A percentile compares a stretch with the other conserved stretches of the same genome.
phyloP scores from a whole-genome alignment of 2,797 vertebrate species.

The Rachycentron canadum region DNA sequence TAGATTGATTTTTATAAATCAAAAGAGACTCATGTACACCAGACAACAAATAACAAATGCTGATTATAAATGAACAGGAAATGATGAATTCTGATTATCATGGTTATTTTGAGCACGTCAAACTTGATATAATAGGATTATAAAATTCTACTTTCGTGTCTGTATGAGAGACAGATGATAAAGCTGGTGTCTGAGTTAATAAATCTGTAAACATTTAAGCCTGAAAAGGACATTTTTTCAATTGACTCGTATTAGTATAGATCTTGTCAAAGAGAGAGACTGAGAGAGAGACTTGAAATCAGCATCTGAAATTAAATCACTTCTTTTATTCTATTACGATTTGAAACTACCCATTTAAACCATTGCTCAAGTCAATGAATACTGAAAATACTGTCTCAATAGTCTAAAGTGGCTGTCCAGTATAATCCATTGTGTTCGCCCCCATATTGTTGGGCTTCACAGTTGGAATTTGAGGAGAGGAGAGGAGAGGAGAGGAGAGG shows the following conservation, averaged over 20 bases:
- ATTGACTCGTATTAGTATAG: neutral
- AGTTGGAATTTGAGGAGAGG: slow-evolving; percentile 53
- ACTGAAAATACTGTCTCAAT: slow-evolving; percentile 47
- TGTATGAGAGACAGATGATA: neutral
- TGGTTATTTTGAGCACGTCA: slow-evolving; percentile 41
- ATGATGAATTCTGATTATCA: slow-evolving; percentile 42
- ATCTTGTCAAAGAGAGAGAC: slow-evolving; percentile 17
- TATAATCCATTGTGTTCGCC: slow-evolving; percentile 60
- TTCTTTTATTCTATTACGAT: slow-evolving; percentile 32
- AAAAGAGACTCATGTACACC: slow-evolving; percentile 29
- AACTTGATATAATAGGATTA: slow-evolving; percentile 33
- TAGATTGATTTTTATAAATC: slow-evolving; percentile 50
- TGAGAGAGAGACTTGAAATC: slow-evolving; percentile 15
- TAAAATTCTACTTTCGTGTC: slow-evolving; percentile 32
- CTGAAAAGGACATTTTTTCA: slow-evolving; percentile 19
- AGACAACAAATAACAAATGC: slow-evolving; percentile 41
- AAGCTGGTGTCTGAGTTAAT: slow-evolving; percentile 7
- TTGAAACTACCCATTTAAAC: slow-evolving; percentile 48
- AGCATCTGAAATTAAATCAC: slow-evolving; percentile 16
- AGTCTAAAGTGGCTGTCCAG: slow-evolving; percentile 57
- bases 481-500: slow-evolving; percentile 18
- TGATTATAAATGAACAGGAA: slow-evolving; percentile 45
- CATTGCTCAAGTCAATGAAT: slow-evolving; percentile 38
- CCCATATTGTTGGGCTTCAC: slow-evolving; percentile 49
- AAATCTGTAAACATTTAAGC: slow-evolving; percentile 27